Conservation (phyloP, 2,797 vertebrate genomes). For the Sebastes taczanowskii region DNA sequence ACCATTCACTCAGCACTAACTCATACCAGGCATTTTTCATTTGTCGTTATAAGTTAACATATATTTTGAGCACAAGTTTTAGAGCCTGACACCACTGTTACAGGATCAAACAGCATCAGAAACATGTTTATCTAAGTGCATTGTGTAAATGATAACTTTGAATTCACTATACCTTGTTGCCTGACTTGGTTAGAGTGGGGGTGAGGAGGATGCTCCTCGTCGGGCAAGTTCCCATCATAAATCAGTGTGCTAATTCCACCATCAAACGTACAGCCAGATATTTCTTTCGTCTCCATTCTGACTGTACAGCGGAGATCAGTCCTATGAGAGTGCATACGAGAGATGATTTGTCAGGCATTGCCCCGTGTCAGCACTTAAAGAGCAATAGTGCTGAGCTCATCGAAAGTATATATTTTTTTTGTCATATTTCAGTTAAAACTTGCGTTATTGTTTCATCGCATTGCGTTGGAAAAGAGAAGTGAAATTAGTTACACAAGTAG, state of each 20-base stretch:
- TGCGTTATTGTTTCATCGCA: too few species aligned
- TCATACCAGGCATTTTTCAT: too few species aligned
- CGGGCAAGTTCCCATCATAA: not conserved
- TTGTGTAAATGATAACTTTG: not conserved
- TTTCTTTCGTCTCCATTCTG: constrained; percentile 6
- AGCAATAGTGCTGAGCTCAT: not conserved
- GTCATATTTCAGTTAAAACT: not conserved
- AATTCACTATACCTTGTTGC: constrained; percentile 16
- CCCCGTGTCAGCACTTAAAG: too few species aligned
- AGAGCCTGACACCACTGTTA: too few species aligned
- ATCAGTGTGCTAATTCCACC: not conserved
- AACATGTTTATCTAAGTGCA: not conserved
- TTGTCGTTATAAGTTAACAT: too few species aligned
- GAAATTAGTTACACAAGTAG: not conserved
- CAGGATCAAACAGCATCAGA: not conserved
- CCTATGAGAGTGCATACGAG: not conserved
- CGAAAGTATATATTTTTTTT: not conserved
- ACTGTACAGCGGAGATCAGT: not conserved
- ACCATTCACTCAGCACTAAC: too few species aligned
- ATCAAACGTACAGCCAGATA: not conserved
- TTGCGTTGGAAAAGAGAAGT: not conserved
- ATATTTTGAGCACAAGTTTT: too few species aligned
- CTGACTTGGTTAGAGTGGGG: not conserved
- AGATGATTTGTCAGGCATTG: not conserved
- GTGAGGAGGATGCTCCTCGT: not conserved